Evolutionary conservation across 2,888 invertebrate genomes (phyloP).

Genomic region (Teinopalpus imperialis): DNA sequence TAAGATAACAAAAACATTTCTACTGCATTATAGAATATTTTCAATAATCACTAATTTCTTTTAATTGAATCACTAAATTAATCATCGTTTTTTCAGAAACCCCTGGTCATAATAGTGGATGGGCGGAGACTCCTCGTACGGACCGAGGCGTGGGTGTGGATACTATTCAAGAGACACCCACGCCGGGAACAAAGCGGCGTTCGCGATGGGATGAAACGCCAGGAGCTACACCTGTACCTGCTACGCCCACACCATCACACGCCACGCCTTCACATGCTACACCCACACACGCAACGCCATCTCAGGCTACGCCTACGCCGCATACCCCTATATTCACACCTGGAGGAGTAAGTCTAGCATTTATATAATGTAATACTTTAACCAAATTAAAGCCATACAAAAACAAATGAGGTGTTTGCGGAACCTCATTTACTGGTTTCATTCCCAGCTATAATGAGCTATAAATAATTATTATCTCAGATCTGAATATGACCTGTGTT

Average conservation of each 20-base stretch:
- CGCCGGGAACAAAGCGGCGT: constrained; percentile 96
- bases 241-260: constrained; percentile 87
- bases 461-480: no score
- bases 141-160: constrained; percentile 91
- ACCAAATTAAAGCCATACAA: no score
- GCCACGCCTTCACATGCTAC: constrained; percentile 88
- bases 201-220: constrained; percentile 99
- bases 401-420: no score
- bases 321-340: constrained; percentile 89
- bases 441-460: no score
- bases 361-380: no score
- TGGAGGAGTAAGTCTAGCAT: constrained; percentile 87
- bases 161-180: constrained; percentile 94
- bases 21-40: no score
- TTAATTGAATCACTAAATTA: no score
- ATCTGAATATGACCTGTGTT: no score
- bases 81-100: no score
- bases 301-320: constrained; percentile 84
- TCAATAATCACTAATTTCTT: no score
- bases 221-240: constrained; percentile 86
- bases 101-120: constrained; percentile 97
- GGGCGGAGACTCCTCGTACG: constrained; percentile 99
- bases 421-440: no score
- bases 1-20: no score
- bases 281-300: constrained; percentile 88